phyloP scores from a whole-genome alignment of 2,888 invertebrate species.

The Acleris laterana region DNA sequence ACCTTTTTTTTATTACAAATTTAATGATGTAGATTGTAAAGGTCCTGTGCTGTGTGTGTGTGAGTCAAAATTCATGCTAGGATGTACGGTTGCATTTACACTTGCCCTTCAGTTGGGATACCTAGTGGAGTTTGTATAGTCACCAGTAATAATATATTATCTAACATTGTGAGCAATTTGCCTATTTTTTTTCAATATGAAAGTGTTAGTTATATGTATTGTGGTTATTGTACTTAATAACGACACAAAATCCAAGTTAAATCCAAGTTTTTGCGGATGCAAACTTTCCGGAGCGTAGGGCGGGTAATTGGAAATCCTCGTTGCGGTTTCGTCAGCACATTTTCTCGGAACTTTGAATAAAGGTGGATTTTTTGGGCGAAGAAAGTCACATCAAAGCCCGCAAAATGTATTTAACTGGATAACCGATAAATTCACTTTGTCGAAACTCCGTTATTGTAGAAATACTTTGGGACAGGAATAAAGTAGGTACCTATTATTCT shows the following conservation, averaged over 20 bases:
- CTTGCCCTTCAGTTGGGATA: no score
- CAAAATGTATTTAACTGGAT: slow-evolving; percentile 13
- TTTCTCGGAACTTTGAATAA: slow-evolving; percentile 15
- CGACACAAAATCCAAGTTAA: slow-evolving; percentile 16
- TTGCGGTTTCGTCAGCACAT: slow-evolving; percentile 23
- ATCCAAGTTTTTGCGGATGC: slow-evolving; percentile 21
- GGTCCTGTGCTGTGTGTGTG: no score
- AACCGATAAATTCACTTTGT: slow-evolving; percentile 1
- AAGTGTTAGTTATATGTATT: not conserved
- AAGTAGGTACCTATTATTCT: not conserved
- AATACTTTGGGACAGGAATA: not conserved
- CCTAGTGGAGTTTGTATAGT: no score
- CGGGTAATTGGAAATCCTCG: slow-evolving; percentile 35
- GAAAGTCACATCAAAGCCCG: not conserved
- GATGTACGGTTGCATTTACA: no score
- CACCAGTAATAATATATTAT: no score
- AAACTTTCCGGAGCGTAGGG: slow-evolving; percentile 22
- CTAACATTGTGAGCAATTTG: no score
- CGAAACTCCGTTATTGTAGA: not conserved
- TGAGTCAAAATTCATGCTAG: no score
- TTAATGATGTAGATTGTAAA: no score
- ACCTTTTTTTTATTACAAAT: no score
- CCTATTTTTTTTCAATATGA: no score
- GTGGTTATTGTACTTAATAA: slow-evolving; percentile 9
- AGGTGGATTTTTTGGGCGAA: slow-evolving; percentile 2